Base-by-base conservation (phyloP, 2,113 vertebrate genomes). In the Pelobates fuscus region DNA sequence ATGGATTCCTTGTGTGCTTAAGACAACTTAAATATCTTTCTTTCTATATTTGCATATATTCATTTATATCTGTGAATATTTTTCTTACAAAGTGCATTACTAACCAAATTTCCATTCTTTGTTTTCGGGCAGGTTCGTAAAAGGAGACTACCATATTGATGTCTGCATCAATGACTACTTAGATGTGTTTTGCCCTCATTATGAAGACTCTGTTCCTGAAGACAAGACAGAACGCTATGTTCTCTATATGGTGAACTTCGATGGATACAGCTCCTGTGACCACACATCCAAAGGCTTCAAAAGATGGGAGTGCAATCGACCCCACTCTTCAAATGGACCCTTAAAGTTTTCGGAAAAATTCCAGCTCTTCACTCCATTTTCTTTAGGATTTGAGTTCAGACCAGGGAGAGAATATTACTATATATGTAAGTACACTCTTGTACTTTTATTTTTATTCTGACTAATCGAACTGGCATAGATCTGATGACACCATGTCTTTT, bases 301-400 rank as follows among this genome's bases (percentile, higher is more conserved):
- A 83, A 94, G 97, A 81, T 99, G 97, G 97, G 96, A 99, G 84
- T 99, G 97, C 84, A 99, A 98, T 90, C 88, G 97, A 52, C 97
- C 97, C 0, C 93, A 97, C 84, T 97, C 96, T 25, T 94, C 96
- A 0, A 98, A 96, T 2, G 97, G 96, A 76, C 97, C 97, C 0
- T 91, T 99, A 87, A 99, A 98, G 91, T 99, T 98, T 85, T 99
- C 97, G 0, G 97, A 99, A 87, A 99, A 99, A 86, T 99, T 99
- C 88, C 97, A 99, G 83, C 97, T 99, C 88, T 99, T 99, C 92
- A 99, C 97, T 0, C 97, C 97, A 24, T 99, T 99, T 89, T 99
- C 97, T 0, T 85, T 99, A 89, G 97, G 97, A 87, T 99, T 98
- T 81, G 97, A 98, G 85, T 99, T 98, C 91, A 92, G 96, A 82